Conservation (phyloP, 2,113 vertebrate species). For the Crotalus horridus region DNA sequence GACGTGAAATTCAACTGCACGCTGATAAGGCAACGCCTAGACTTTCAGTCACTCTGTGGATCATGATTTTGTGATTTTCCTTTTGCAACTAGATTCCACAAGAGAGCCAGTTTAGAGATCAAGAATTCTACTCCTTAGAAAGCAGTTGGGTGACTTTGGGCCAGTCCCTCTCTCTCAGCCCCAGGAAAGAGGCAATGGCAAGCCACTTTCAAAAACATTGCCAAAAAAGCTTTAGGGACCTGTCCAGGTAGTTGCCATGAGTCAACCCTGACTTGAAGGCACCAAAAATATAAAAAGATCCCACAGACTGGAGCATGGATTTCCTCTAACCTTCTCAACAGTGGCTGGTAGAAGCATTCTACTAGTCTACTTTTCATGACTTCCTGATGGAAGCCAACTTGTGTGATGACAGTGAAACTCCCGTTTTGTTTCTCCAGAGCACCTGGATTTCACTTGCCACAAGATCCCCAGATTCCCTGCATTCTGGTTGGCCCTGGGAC, state of each 20-base stretch:
- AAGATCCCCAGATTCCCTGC: constrained; percentile 87
- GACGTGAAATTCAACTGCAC: background rate
- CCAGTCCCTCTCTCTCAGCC: background rate
- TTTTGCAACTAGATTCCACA: background rate
- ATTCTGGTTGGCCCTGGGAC: constrained; percentile 95
- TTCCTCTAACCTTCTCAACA: background rate
- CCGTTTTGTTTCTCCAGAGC: constrained; percentile 70
- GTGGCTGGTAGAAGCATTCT: background rate
- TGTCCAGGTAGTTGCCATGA: background rate
- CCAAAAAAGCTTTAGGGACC: background rate
- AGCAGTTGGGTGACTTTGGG: background rate
- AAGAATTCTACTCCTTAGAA: background rate
- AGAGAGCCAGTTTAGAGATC: background rate
- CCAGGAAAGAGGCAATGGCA: background rate
- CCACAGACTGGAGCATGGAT: background rate
- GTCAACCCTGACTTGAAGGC: background rate
- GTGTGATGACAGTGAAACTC: background rate
- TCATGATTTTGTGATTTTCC: background rate
- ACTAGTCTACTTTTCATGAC: background rate
- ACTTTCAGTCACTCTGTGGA: background rate
- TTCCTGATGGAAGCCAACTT: background rate
- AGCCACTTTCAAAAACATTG: background rate
- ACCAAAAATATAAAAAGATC: background rate
- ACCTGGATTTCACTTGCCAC: constrained; percentile 90
- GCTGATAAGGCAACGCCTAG: background rate